Base-by-base conservation (phyloP, 2,888 invertebrate species). In the Andrena bucephala region DNA sequence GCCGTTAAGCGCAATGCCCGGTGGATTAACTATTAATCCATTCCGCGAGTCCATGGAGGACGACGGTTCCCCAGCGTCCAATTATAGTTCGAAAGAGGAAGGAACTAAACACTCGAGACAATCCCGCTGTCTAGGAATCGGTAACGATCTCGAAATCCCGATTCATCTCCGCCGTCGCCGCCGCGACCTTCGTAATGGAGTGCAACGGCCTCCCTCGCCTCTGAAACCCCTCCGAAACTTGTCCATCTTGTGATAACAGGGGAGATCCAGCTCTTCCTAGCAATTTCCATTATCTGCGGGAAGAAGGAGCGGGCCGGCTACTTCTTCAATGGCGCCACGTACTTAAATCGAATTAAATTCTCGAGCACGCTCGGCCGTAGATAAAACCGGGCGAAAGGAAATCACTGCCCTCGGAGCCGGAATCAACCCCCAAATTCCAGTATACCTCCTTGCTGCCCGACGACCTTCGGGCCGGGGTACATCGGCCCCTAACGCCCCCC, bases 401-500 rank as follows among this genome's bases (percentile, higher is more conserved):
- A 50, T 67, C 68, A 6, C 48, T 29, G 5, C 60, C 20, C n/a
- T 7, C 59, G 20, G 36, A 48, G 65, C 29, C 54, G 36, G 60
- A 20, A 31, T n/a, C 54, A 80, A 63, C 36, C 76, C 66, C 16
- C 48, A 16, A 84, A 84, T 76, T 75, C 73, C 80, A 80, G 70
- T 84, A 76, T 81, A 77, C 84, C 70, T 74, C 29, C 59, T 84
- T 75, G 65, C 73, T 77, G 76, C 65, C 70, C n/a, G 69, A 57
- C 83, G 84, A 80, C 80, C 84, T 83, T 84, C 84, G 33, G 60
- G 60, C 48, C 54, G 63, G 74, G 74, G 84, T 83, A 76, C 84
- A 76, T 83, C 82, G 84, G 76, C 79, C 84, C 36, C 78, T 59
- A 42, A 29, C 83, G 20, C 31, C 71, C 16, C 75, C 67, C 42